These are phyloP conservation scores for Sebastes taczanowskii DNA, from an alignment of 2,797 vertebrate species.

Conservation along the genomic window DNA sequence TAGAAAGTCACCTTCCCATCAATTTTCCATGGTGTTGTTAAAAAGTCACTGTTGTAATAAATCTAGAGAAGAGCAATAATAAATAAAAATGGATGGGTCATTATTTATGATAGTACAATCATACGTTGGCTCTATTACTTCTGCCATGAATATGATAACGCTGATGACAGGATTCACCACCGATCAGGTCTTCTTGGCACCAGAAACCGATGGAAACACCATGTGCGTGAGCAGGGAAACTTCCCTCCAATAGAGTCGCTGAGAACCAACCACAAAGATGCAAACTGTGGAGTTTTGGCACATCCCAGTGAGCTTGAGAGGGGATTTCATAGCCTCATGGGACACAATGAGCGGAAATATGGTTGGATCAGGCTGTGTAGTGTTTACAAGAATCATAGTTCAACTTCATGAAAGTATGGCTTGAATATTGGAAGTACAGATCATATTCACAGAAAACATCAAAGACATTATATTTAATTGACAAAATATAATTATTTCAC, in stretches of 20 bases:
- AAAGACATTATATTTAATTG: neutral
- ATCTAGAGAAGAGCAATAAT: neutral
- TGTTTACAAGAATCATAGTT: neutral
- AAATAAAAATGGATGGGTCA: neutral
- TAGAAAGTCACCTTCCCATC: constrained; percentile 1
- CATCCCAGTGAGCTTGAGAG: constrained; percentile 14
- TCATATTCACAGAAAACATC: neutral
- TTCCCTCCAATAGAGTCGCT: constrained; percentile 48
- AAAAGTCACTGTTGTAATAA: neutral
- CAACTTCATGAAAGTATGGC: neutral
- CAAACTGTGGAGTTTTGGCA: constrained; percentile 50
- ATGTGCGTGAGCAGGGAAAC: constrained; percentile 48
- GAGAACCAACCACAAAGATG: constrained; percentile 43
- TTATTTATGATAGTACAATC: neutral
- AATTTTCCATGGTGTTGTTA: neutral
- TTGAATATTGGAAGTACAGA: neutral
- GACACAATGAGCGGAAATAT: constrained; percentile 11
- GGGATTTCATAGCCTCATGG: constrained; percentile 24
- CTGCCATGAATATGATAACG: neutral
- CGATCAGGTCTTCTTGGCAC: constrained; percentile 35
- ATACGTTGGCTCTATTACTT: neutral
- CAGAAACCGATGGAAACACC: constrained; percentile 29
- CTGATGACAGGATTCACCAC: constrained; percentile 16
- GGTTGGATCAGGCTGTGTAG: neutral
- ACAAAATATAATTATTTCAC: neutral